These are phyloP conservation scores for Esperia sulphurella DNA, from an alignment of 2,888 invertebrate genomes.

Conservation along the genomic window DNA sequence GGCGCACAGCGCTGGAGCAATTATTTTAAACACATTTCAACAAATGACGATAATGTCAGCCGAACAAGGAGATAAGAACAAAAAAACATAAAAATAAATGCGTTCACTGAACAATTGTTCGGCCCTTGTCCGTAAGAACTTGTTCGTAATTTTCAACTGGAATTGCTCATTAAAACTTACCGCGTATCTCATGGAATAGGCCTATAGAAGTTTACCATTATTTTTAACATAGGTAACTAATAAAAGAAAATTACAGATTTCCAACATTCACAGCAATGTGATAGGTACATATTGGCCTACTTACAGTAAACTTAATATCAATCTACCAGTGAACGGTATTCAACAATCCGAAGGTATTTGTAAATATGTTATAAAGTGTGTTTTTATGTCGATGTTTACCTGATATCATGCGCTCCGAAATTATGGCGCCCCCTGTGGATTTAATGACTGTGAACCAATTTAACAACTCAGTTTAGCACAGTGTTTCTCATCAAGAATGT, in stretches of 20 bases:
- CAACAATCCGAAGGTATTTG: constrained; percentile 11
- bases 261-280: background rate
- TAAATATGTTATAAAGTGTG: constrained; percentile 13
- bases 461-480: constrained; percentile 63
- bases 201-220: too few species aligned
- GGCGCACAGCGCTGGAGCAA: constrained; percentile 64
- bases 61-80: constrained; percentile 55
- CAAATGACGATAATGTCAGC: constrained; percentile 76
- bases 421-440: constrained; percentile 49
- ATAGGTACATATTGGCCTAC: too few species aligned
- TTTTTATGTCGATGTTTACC: constrained; percentile 40
- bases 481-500: constrained; percentile 64
- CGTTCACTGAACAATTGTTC: constrained; percentile 53
- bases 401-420: constrained; percentile 35
- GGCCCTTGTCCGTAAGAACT: constrained; percentile 36
- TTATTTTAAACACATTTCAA: constrained; percentile 79
- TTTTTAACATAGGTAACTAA: too few species aligned
- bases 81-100: constrained; percentile 48
- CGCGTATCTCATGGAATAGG: too few species aligned
- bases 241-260: too few species aligned
- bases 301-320: background rate
- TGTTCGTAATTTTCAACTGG: constrained; percentile 20
- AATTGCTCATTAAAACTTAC: background rate
- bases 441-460: constrained; percentile 59
- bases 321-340: background rate